These are phyloP conservation scores for Episyrphus balteatus DNA, from an alignment of 1,140 invertebrate genomes.

Conservation along the genomic window DNA sequence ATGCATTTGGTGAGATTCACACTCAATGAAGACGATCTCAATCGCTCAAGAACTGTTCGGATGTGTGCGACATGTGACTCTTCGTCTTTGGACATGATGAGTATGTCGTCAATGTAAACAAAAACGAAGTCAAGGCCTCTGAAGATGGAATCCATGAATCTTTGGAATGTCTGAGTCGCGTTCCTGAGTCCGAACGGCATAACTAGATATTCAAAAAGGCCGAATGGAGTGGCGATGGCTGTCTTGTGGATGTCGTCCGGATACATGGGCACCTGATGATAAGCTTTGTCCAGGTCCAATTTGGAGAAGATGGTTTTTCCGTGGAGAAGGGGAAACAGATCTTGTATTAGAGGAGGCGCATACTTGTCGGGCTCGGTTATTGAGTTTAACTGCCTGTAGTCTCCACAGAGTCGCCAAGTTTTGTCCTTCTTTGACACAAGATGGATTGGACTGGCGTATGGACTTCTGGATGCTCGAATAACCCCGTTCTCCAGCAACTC, in stretches of 20 bases:
- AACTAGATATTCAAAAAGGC: constrained; percentile 20
- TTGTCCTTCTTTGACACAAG: constrained; percentile 34
- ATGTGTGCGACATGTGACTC: constrained; percentile 23
- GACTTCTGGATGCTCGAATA: constrained; percentile 25
- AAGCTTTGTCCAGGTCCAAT: constrained; percentile 37
- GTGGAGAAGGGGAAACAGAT: not conserved
- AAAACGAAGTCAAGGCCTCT: constrained; percentile 29
- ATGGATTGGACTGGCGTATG: constrained; percentile 39
- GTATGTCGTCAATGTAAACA: constrained; percentile 39
- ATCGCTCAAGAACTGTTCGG: constrained; percentile 10
- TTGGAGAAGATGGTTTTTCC: too few relatives aligned
- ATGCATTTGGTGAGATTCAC: constrained; percentile 21
- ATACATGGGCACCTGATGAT: constrained; percentile 37
- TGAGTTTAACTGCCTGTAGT: constrained; percentile 39
- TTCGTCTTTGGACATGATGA: constrained; percentile 32
- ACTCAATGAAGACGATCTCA: constrained; percentile 13
- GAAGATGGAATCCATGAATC: constrained; percentile 38
- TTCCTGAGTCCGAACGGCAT: constrained; percentile 36
- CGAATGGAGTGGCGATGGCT: constrained; percentile 7
- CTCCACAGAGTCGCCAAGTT: constrained; percentile 32
- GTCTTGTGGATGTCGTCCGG: constrained; percentile 34
- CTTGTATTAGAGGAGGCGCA: not conserved
- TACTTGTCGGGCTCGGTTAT: constrained; percentile 13
- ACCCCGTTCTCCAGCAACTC: constrained; percentile 14
- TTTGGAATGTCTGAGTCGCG: constrained; percentile 36